Evolutionary conservation across 1,140 invertebrate species (phyloP).

Genomic region (Elymnias hypermnestra): DNA sequence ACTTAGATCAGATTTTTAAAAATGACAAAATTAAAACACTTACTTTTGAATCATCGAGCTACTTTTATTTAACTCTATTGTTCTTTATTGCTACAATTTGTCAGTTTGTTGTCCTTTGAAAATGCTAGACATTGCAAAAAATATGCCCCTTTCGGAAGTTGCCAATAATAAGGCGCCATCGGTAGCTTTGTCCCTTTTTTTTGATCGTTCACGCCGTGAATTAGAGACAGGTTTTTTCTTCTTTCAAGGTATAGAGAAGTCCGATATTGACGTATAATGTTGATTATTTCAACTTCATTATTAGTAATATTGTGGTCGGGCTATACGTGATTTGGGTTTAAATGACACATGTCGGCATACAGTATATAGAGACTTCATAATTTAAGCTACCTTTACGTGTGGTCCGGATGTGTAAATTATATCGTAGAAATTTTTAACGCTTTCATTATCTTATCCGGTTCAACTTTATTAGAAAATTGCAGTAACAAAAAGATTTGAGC

Average conservation of each 20-base stretch:
- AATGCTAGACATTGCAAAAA: conserved; percentile 58
- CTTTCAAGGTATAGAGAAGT: not conserved
- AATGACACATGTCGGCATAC: conserved; percentile 19
- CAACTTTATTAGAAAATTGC: conserved; percentile 2
- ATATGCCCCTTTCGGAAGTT: conserved; percentile 57
- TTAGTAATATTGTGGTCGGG: conserved; percentile 9
- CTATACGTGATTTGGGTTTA: conserved; percentile 10
- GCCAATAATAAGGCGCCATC: conserved; percentile 70
- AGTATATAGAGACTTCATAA: conserved; percentile 1
- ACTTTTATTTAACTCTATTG: conserved; percentile 30
- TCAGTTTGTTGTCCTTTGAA: conserved; percentile 65
- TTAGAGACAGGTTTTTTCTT: conserved; percentile 26
- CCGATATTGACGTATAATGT: not conserved
- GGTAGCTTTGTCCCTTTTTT: conserved; percentile 54
- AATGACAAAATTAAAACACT: no score
- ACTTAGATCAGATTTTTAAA: no score
- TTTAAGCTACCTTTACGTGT: conserved; percentile 39
- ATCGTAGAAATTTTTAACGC: conserved; percentile 33
- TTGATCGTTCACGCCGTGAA: conserved; percentile 37
- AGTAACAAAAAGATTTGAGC: no score
- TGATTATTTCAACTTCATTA: conserved; percentile 4
- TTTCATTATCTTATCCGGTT: conserved; percentile 33
- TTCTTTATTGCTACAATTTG: conserved; percentile 64
- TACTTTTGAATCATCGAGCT: no score
- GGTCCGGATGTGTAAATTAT: conserved; percentile 55